A percentile compares a stretch with the other conserved stretches of the same genome.
Conservation (phyloP, 2,113 vertebrate species). For the Dipodomys stephensi region DNA sequence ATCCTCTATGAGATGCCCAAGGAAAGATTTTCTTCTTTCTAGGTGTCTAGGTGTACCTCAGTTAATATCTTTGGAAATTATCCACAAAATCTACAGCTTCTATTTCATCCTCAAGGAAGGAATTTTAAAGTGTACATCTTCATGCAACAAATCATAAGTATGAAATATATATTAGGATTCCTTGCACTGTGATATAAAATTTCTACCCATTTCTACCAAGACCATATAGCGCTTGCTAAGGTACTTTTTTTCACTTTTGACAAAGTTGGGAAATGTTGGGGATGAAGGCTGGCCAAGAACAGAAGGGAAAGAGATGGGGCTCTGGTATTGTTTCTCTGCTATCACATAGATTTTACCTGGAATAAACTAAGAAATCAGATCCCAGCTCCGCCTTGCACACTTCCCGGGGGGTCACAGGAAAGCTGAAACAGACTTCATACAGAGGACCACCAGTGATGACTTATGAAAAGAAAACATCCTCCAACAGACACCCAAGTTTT, state of each 20-base stretch:
- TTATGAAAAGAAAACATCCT: background rate
- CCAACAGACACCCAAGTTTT: background rate
- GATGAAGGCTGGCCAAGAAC: background rate
- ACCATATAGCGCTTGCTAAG: constrained; percentile 59
- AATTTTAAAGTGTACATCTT: constrained; percentile 56
- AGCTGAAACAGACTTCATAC: background rate
- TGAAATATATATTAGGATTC: constrained; percentile 59
- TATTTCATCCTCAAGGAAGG: constrained; percentile 49
- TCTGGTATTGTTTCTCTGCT: background rate
- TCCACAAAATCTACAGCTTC: constrained; percentile 20
- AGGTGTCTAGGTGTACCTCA: background rate
- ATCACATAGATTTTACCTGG: background rate
- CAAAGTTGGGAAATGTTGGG: background rate
- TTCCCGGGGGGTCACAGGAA: background rate
- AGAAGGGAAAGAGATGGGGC: background rate
- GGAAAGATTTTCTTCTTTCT: background rate
- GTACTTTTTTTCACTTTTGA: constrained; percentile 5
- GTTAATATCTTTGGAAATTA: background rate
- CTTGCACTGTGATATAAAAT: constrained; percentile 74
- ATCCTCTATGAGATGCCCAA: background rate
- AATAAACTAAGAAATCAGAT: constrained; percentile 26
- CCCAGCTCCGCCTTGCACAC: background rate
- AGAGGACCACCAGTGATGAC: background rate
- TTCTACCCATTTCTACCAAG: constrained; percentile 68
- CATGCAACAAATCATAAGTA: constrained; percentile 66